Evolutionary conservation across 2,888 invertebrate genomes (phyloP).

Genomic region (Drosophila multiciliata): DNA sequence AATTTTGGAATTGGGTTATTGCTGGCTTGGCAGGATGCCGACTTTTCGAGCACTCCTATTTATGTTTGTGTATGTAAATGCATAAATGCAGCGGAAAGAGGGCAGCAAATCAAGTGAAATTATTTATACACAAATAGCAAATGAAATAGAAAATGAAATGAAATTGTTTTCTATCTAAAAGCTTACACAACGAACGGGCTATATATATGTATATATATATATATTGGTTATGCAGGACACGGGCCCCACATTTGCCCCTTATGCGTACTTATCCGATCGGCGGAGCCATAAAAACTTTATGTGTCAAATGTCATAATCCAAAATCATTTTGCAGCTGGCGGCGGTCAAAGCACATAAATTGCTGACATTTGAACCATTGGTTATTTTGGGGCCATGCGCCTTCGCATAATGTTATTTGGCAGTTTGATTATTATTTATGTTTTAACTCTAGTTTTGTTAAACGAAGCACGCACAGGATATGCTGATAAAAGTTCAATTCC

Average conservation of each 20-base stretch:
- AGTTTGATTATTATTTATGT: conserved; percentile 61
- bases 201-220: neutral
- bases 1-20: conserved; percentile 9
- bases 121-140: conserved; percentile 32
- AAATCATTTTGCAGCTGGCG: conserved; percentile 61
- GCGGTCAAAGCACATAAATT: conserved; percentile 52
- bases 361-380: conserved; percentile 27
- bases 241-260: neutral
- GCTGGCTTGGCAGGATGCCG: conserved; percentile 28
- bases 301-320: conserved; percentile 71
- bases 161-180: conserved; percentile 41
- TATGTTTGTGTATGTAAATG: conserved; percentile 70
- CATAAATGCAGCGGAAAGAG: conserved; percentile 47
- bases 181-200: conserved; percentile 42
- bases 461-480: conserved; percentile 54
- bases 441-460: conserved; percentile 50
- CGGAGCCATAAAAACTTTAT: conserved; percentile 56
- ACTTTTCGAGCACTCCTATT: conserved; percentile 5
- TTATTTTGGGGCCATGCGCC: conserved; percentile 23
- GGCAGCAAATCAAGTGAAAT: conserved; percentile 36
- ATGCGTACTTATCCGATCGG: conserved; percentile 43
- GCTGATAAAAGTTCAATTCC: conserved; percentile 47
- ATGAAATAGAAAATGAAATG: conserved; percentile 50
- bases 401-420: conserved; percentile 42
- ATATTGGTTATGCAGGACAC: conserved; percentile 49